Evolutionary conservation across 2,888 invertebrate genomes (phyloP).

Genomic region (Sphaerophoria rueppellii): DNA sequence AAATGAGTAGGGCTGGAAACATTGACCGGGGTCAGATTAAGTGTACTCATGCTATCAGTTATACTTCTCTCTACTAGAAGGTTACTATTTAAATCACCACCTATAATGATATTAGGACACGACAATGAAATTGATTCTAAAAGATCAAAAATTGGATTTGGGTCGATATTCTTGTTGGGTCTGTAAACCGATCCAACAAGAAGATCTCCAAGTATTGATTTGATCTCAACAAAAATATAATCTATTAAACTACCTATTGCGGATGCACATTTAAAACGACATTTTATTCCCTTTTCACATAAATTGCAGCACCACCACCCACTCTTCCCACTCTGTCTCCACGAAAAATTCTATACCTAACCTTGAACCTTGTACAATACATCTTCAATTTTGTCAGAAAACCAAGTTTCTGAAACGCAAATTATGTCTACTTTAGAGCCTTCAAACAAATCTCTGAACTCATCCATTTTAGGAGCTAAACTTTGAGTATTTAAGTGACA

Average conservation of each 20-base stretch:
- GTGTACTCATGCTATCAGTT: too few relatives aligned
- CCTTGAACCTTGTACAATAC: too few relatives aligned
- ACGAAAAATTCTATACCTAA: too few relatives aligned
- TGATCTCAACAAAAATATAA: background rate
- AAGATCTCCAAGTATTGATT: background rate
- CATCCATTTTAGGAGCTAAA: too few relatives aligned
- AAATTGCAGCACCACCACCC: background rate
- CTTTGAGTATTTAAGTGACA: too few relatives aligned
- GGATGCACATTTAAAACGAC: background rate
- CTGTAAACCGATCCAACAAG: constrained; percentile 1
- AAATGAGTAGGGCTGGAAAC: too few relatives aligned
- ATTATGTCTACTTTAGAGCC: too few relatives aligned
- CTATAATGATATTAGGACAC: background rate
- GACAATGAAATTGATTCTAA: background rate
- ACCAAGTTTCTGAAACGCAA: too few relatives aligned
- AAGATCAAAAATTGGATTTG: background rate
- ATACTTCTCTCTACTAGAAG: background rate
- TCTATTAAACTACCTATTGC: background rate
- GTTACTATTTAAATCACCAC: background rate
- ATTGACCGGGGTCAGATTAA: too few relatives aligned
- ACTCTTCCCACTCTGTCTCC: background rate
- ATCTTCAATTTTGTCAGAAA: too few relatives aligned
- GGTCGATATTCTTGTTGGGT: background rate
- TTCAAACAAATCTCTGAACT: too few relatives aligned
- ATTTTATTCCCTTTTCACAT: background rate